Percentiles rank a stretch among this genome's conserved stretches.
Evolutionary conservation across 2,113 vertebrate species (phyloP).

Genomic region (Eclectus roratus): DNA sequence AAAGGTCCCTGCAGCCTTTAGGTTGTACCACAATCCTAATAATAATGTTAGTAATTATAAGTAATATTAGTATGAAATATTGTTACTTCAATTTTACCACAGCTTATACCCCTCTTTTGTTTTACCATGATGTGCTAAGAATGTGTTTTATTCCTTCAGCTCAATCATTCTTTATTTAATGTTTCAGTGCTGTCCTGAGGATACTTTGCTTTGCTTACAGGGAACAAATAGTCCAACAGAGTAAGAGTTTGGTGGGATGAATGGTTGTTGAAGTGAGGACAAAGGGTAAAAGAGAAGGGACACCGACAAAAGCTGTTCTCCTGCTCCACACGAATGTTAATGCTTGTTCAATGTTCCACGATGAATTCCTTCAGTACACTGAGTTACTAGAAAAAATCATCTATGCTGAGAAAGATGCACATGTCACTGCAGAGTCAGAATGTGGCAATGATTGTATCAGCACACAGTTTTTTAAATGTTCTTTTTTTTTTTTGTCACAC

Average conservation of each 20-base stretch:
- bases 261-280: neutral
- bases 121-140: neutral
- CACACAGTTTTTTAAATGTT: neutral
- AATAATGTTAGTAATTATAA: neutral
- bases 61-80: neutral
- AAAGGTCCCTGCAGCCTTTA: neutral
- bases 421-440: neutral
- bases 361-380: neutral
- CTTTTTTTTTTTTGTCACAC: neutral
- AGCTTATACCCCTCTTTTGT: neutral
- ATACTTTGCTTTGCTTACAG: neutral
- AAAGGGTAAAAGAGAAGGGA: neutral
- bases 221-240: neutral
- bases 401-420: rapidly evolving
- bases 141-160: neutral
- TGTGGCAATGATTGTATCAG: neutral
- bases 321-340: neutral
- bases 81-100: neutral
- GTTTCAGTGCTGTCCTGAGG: neutral
- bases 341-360: neutral
- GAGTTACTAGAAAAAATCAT: neutral
- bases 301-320: neutral
- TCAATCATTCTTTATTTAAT: neutral
- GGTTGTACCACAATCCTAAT: neutral
- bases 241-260: neutral